These are phyloP conservation scores for Perccottus glenii DNA, from an alignment of 2,113 vertebrate species.

Conservation along the genomic window DNA sequence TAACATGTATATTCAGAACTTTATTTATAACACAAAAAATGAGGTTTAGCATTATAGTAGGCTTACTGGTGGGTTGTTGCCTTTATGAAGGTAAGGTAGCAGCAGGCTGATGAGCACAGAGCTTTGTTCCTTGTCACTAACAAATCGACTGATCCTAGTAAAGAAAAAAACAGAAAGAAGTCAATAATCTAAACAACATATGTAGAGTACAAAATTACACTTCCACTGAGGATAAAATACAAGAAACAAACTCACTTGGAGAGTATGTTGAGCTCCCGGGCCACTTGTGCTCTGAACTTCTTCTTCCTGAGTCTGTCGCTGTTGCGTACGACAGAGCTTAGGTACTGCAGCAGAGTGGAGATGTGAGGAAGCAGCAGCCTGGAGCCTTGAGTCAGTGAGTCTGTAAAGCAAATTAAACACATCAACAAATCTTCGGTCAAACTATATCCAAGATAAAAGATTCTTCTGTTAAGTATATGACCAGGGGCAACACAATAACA, in stretches of 20 bases:
- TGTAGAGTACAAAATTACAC: too few species aligned
- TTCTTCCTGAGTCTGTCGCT: conserved; percentile 89
- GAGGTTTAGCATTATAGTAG: background rate
- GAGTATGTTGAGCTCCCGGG: conserved; percentile 94
- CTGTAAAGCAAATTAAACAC: conserved; percentile 62
- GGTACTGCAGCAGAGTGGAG: conserved; percentile 87
- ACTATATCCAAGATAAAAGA: too few species aligned
- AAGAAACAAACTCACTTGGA: conserved; percentile 86
- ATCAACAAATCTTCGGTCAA: too few species aligned
- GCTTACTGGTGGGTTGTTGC: conserved; percentile 82
- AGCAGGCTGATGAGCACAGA: conserved; percentile 88
- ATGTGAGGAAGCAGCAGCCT: conserved; percentile 88
- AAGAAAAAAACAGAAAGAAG: background rate
- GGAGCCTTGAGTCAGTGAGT: conserved; percentile 81
- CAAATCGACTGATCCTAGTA: conserved; percentile 90
- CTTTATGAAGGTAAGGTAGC: conserved; percentile 88
- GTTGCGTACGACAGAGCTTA: conserved; percentile 85
- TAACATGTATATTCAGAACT: background rate
- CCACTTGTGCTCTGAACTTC: conserved; percentile 86
- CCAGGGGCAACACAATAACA: too few species aligned
- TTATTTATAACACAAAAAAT: background rate
- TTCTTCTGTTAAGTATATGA: too few species aligned
- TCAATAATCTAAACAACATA: too few species aligned
- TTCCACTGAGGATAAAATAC: too few species aligned
- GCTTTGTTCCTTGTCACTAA: conserved; percentile 90